Percentiles rank a stretch among this genome's conserved stretches.
Conservation (phyloP, 2,113 vertebrate species). For the Amphiprion percula region DNA sequence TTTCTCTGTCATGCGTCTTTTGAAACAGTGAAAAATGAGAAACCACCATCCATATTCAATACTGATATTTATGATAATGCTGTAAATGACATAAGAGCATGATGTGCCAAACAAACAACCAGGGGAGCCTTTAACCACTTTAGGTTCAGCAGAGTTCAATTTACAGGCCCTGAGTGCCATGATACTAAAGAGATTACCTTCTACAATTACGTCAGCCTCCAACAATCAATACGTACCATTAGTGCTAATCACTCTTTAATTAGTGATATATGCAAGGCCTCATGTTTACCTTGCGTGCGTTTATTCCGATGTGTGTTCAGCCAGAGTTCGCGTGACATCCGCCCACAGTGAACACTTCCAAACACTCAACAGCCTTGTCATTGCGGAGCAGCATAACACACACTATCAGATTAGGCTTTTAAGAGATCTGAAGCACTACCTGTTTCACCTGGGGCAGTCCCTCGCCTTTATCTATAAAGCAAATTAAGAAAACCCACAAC, state of each 20-base stretch:
- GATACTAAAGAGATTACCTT: constrained; percentile 75
- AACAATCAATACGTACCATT: constrained; percentile 77
- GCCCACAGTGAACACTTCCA: constrained; percentile 31
- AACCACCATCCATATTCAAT: too few species aligned
- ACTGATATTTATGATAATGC: too few species aligned
- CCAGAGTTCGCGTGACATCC: constrained; percentile 28
- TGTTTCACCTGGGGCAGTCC: constrained; percentile 65
- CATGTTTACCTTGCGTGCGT: constrained; percentile 9
- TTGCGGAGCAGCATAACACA: constrained; percentile 38
- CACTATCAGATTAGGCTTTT: constrained; percentile 53
- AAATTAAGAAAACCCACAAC: constrained; percentile 70
- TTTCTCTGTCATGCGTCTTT: too few species aligned
- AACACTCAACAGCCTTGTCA: constrained; percentile 29
- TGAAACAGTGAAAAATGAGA: too few species aligned
- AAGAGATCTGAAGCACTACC: constrained; percentile 69
- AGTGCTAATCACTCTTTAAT: constrained; percentile 78
- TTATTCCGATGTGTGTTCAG: constrained; percentile 21
- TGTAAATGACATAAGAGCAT: constrained; percentile 47
- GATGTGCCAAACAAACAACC: constrained; percentile 57
- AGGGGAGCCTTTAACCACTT: constrained; percentile 59
- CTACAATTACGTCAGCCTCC: constrained; percentile 72
- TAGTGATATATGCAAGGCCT: constrained; percentile 61
- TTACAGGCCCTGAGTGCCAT: constrained; percentile 52
- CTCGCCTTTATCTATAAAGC: constrained; percentile 54
- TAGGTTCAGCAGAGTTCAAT: constrained; percentile 68